These are phyloP conservation scores for Athalia rosae DNA, from an alignment of 2,888 invertebrate species.

Conservation along the genomic window DNA sequence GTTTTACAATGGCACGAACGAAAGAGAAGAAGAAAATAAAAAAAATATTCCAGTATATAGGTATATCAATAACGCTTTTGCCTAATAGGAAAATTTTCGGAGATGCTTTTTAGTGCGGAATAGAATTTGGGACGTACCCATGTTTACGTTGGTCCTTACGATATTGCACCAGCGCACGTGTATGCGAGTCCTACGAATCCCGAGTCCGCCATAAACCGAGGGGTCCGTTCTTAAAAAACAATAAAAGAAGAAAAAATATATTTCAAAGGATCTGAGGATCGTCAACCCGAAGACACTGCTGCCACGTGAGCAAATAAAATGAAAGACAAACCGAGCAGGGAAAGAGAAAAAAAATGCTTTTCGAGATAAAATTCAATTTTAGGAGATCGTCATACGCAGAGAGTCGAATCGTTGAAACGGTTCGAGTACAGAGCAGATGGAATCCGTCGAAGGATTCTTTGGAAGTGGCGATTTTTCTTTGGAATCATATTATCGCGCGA, in stretches of 20 bases:
- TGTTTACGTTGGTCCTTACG: conserved; percentile 33
- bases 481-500: no score
- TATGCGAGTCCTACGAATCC: no score
- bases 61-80: background rate
- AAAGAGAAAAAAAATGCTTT: no score
- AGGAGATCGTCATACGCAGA: no score
- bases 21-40: background rate
- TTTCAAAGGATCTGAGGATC: background rate
- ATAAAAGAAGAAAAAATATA: conserved; percentile 7
- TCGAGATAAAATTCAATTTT: no score
- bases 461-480: no score
- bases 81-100: background rate
- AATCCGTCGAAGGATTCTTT: no score
- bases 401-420: no score
- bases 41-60: background rate
- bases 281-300: background rate
- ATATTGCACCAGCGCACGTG: conserved; percentile 9
- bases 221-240: conserved; percentile 36
- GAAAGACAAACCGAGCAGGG: background rate
- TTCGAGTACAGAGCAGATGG: no score
- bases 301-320: background rate
- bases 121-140: conserved; percentile 6
- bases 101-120: background rate
- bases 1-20: background rate
- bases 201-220: conserved; percentile 13